Base-by-base conservation (phyloP, 2,888 invertebrate genomes). In the Drosophila antonietae region DNA sequence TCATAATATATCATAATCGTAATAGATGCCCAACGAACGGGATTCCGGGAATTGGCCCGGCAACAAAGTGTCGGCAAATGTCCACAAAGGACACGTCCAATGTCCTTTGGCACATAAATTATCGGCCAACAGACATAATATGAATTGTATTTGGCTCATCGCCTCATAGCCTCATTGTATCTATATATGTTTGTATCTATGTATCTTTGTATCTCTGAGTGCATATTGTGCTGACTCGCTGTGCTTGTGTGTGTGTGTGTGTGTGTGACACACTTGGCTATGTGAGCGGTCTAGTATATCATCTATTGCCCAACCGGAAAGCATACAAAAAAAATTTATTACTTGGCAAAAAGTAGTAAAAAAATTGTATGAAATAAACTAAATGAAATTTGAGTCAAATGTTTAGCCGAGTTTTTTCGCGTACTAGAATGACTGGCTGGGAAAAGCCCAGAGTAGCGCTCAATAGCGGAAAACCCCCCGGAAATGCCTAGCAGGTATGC, bases 31-130 rank as follows among this genome's bases (percentile, higher is more conserved):
- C 46, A 7, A 28, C 28, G 28, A 43, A 18, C 23, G 44, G 9
- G 37, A 47, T 89, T 88, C 83, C 41, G 2, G 62, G 75, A 89
- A 89, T 81, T 18, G 10, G n/a, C 10, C 49, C 23, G 10, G 3
- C 10, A 49, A 46, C 46, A 46, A 23, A 18, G 37, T 60, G 77
- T 72, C 72, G 85, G 75, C 75, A 78, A 72, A 64, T 33, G 73
- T 1, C 60, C 83, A 83, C 81, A 86, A 80, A 82, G 73, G 79
- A 86, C 55, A 41, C 71, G 85, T 75, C 85, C 67, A 84, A 80
- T 86, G 86, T 89, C 90, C 90, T 53, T 39, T 82, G 73, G 69
- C 64, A 86, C 84, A 84, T 84, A 84, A 84, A 84, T 84, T 63
- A 88, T 72, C 66, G 37, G 46, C 70, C 70, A 35, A 60, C 12